These are phyloP conservation scores for Morpho achilles DNA, from an alignment of 2,888 invertebrate genomes.

Conservation along the genomic window DNA sequence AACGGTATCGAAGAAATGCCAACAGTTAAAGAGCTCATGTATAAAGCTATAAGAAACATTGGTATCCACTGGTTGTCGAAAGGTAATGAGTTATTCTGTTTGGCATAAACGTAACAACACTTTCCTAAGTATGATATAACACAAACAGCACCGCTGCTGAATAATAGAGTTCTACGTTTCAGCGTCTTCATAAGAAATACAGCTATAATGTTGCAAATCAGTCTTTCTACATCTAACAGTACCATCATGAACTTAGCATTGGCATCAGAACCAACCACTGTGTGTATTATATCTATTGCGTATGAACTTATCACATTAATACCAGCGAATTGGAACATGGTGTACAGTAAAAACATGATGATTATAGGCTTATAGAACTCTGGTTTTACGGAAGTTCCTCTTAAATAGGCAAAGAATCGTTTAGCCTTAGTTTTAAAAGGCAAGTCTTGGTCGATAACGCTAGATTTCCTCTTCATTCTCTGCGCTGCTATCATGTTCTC, in stretches of 20 bases:
- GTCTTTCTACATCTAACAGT: conserved; percentile 80
- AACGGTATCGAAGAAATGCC: conserved; percentile 85
- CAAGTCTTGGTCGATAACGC: conserved; percentile 42
- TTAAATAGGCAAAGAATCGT: conserved; percentile 45
- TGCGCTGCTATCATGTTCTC: conserved; percentile 67
- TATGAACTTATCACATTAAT: conserved; percentile 85
- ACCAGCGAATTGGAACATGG: conserved; percentile 84
- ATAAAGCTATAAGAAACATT: conserved; percentile 69
- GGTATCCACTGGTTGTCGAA: conserved; percentile 68
- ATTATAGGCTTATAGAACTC: conserved; percentile 80
- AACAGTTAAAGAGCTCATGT: conserved; percentile 78
- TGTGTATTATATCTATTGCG: conserved; percentile 80
- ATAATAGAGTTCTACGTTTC: conserved; percentile 79
- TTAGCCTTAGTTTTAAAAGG: conserved; percentile 38
- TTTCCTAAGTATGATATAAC: conserved; percentile 77
- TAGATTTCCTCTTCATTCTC: conserved; percentile 51
- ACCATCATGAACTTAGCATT: conserved; percentile 82
- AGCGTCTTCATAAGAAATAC: conserved; percentile 80
- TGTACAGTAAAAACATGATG: conserved; percentile 81
- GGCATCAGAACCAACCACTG: conserved; percentile 79
- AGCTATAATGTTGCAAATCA: conserved; percentile 80
- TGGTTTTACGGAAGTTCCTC: conserved; percentile 54
- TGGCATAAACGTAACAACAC: conserved; percentile 61
- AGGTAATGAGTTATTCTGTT: conserved; percentile 45
- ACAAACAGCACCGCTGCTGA: conserved; percentile 80